Base-by-base conservation (phyloP, 2,888 invertebrate species). In the Harpagoxenus sublaevis region DNA sequence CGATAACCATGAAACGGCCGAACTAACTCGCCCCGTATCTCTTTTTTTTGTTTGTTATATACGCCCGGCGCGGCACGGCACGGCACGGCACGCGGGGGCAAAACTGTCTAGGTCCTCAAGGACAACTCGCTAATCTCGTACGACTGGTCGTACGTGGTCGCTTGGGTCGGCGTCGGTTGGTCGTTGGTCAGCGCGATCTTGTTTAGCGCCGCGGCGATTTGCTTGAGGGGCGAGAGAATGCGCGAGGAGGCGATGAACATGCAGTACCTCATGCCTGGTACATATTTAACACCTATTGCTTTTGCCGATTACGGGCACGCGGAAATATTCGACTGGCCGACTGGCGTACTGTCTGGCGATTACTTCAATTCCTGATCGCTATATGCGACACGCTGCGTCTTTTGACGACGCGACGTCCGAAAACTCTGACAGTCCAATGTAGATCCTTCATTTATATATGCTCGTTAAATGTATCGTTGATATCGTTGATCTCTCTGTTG, bases 231-330 rank as follows among this genome's bases (percentile, higher is more conserved):
- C 95, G 99, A 99, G 96, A 97, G 98, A 95, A 98, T 98, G 96
- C 97, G 98, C 95, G 99, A 99, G 96, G 98, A 99, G 96, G 98
- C 98, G 95, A 97, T 98, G 96, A 99, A 99, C 96, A 98, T 99
- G 97, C 99, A 99, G 97, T 99, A 99, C 96, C 97, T 99, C 96
- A 98, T 98, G 98, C 98, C 98, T 96, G 98, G 98, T 98, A 97
- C 93, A 94, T 92, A 92, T 89, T 90, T 91, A 91, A 91, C 91
- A 91, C 89, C 85, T 83, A 84, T 89, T 90, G 90, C 90, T 90
- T 90, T 60, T 77, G 57, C 84, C 84, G 66, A 31, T 35, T 23
- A 23, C 18, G 65, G n/a, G 66, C 87, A 51, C 71, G 84, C 60
- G 68, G 78, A 8, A 48, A 48, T 51, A 18, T 77, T 68, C 78